Base-by-base conservation (phyloP, 1,140 invertebrate species). In the Macrotrachela quadricornifera region DNA sequence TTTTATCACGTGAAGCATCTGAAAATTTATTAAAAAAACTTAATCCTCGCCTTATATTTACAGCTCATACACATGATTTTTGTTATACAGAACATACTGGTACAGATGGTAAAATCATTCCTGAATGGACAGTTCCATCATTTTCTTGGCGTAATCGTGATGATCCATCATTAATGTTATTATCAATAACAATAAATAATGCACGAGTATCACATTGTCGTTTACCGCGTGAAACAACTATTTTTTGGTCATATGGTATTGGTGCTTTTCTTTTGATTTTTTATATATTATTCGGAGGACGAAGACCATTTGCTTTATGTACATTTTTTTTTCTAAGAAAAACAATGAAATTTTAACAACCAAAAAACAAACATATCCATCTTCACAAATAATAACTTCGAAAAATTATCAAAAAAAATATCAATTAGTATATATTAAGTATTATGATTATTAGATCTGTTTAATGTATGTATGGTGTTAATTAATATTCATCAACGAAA, bases 111-210 rank as follows among this genome's bases (percentile, higher is more conserved):
- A 2, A 8, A 8, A 30, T 30, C 21, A 30, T 52, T 1, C 64
- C 64, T 45, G 77, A 78, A 60, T 76, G 72, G 66, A 77, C 87
- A 10, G 75, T 95, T 15, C 76, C 88, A 0, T 94, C 88, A 10
- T 94, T 94, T 61, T 91, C 80, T 63, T 95, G 88, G 88, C 74
- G 88, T 48, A 92, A 95, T 69, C 83, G 84, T 67, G 73, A 81
- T 57, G 82, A 84, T 69, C 90, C 90, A 0, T 83, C 82, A 57
- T 87, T 87, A 71, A 75, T 87, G 59, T 71, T 95, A 73, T 80
- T 84, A 72, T 66, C 75, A 13, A 73, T 83, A 56, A 76, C 76
- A 18, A 74, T 76, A 13, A 73, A 78, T 60, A 76, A 80, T 63
- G 78, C 77, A 64, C 67, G 73, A 15, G 65, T 80, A 21, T 67